phyloP scores from a whole-genome alignment of 2,888 invertebrate genomes.

The Pogonocherus hispidulus region DNA sequence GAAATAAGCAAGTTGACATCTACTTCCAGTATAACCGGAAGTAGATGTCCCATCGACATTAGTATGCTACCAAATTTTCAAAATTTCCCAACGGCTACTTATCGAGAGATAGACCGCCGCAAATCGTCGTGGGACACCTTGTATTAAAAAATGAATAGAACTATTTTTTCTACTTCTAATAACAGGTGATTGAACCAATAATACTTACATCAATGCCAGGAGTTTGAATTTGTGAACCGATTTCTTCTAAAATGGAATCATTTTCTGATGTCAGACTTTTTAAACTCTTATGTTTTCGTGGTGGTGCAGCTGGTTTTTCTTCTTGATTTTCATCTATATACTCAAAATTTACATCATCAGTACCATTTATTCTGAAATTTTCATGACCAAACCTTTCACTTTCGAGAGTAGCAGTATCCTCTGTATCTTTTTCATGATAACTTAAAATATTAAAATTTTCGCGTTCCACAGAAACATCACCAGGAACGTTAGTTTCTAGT shows the following conservation, averaged over 20 bases:
- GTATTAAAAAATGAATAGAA: no score
- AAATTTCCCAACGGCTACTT: no score
- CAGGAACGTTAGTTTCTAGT: constrained; percentile 43
- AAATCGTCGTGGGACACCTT: no score
- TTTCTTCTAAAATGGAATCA: constrained; percentile 59
- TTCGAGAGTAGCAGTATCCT: constrained; percentile 58
- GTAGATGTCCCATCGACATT: no score
- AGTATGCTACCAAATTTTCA: no score
- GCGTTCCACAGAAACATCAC: constrained; percentile 40
- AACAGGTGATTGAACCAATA: no score
- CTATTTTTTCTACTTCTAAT: no score
- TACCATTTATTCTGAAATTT: constrained; percentile 65
- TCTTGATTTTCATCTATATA: constrained; percentile 44
- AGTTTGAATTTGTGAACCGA: constrained; percentile 48
- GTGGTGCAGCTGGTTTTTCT: constrained; percentile 63
- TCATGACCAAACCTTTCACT: constrained; percentile 72
- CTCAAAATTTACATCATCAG: constrained; percentile 55
- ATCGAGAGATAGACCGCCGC: no score
- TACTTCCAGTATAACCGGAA: no score
- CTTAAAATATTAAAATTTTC: constrained; percentile 54
- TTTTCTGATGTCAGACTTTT: constrained; percentile 66
- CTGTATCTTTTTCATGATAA: constrained; percentile 64
- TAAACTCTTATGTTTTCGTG: constrained; percentile 63
- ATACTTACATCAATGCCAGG: constrained; percentile 55
- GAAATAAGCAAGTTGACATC: no score